Evolutionary conservation across 2,113 vertebrate genomes (phyloP), one percentile per base, ranked within the genome.

Genomic region (Amblyopsis rosae): DNA sequence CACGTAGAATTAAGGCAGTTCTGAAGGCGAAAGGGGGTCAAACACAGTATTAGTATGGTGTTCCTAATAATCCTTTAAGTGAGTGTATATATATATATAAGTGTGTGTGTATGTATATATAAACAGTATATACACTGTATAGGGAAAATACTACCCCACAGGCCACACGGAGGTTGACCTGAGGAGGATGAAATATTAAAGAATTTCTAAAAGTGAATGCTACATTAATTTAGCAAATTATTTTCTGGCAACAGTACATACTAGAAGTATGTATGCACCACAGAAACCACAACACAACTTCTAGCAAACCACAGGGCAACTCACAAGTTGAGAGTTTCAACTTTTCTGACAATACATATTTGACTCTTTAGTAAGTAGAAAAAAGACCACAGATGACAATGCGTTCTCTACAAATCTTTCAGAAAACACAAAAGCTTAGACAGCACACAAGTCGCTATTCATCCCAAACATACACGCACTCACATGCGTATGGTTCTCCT

Each of bases 371-470:
- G 32, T 58, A 46, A 73, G 59, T 60, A 11, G 19, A 16, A 71
- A 58, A 63, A 77, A 67, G 67, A 67, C 45, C 12, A 47, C 35
- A 53, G 57, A 46, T 32, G 11, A 65, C 13, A 47, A 61, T n/a
- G 49, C 56, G n/a, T 33, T 73, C 60, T 57, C 5, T 6, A 56
- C 13, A 63, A 79, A 63, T 47, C 53, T 9, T n/a, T 55, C 9
- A 49, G 50, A 69, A 73, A 70, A 13, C 17, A 59, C 45, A 70
- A 13, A 45, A 48, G 45, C 62, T 64, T 68, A 84, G 58, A 12
- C 16, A 26, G 48, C n/a, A 32, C 12, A 46, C 64, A 2, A 50
- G 6, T 15, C 51, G 26, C 9, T 6, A 8, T 47, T 10, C 47
- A 17, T 4, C 15, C 45, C 16, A 9, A 12, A 60, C 15, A 62